Base-by-base conservation (phyloP, 2,113 vertebrate genomes). In the Sprattus sprattus region DNA sequence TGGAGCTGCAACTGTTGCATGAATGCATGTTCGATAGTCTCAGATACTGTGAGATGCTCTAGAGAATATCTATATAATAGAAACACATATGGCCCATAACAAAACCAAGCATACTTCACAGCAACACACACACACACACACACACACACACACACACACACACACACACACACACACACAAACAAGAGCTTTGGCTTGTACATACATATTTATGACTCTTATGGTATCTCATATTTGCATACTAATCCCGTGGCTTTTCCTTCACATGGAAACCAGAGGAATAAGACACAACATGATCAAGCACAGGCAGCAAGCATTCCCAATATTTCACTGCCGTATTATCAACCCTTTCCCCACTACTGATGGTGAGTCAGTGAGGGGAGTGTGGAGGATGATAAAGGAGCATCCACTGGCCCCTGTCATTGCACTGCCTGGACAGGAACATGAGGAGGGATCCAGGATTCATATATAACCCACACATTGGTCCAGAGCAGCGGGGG, bases 141-240 rank as follows among this genome's bases (percentile, higher is more conserved):
- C 18, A 22, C 18, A 22, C 18, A 57, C 54, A 57, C 16, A 57
- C 18, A 20, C 16, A 22, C 54, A 57, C 54, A 20, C 54, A 57
- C 54, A 54, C 52, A 54, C 52, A 54, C 52, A 54, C 52, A 54
- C 52, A 75, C 45, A 78, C 39, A 75, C 83, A 81, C 85, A 46
- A 18, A 18, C 81, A 84, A 81, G 71, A 86, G 16, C 50, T 52
- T 52, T 0, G 15, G 50, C 3, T 52, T 52, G 50, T 15, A 15
- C 54, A 22, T 20, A 60, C 6, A 60, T 60, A 20, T 60, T 60
- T 20, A 60, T 60, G 54, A 60, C 54, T 15, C 52, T 16, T 16
- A 60, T 60, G 54, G 20, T 60, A 13, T 54, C 2, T 54, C 13
- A 20, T 22, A 60, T 60, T 60, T 22, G 54, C 20, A 22, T 22